A percentile compares a stretch with the other conserved stretches of the same genome.
These are phyloP conservation scores for Brenthis daphne DNA, from an alignment of 2,888 invertebrate genomes.

Conservation along the genomic window DNA sequence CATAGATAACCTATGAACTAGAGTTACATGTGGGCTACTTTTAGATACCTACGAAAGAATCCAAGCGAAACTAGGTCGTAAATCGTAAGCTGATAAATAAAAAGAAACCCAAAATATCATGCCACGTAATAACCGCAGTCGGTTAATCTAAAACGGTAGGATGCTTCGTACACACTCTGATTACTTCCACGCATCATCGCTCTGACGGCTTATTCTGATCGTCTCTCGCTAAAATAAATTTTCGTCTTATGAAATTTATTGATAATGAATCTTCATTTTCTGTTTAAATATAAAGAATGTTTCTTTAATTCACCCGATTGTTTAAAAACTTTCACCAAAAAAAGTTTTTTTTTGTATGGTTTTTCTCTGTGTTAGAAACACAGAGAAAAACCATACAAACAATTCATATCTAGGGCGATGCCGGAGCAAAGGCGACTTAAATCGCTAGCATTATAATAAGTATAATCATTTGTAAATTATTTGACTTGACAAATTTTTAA, in stretches of 20 bases:
- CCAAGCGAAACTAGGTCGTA: neutral
- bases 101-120: neutral
- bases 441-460: no score
- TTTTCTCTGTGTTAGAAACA: no score
- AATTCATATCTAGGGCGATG: no score
- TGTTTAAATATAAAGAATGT: neutral
- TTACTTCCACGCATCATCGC: constrained; percentile 58
- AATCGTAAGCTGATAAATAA: neutral
- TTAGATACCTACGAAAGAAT: neutral
- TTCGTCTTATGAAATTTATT: neutral
- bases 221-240: neutral
- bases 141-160: constrained; percentile 16
- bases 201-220: constrained; percentile 48
- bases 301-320: no score
- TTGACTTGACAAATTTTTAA: no score
- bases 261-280: neutral
- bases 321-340: neutral
- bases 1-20: no score
- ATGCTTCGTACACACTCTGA: constrained; percentile 67
- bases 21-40: no score
- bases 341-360: no score
- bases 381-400: no score
- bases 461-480: no score
- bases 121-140: constrained; percentile 7
- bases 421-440: no score